Evolutionary conservation across 2,888 invertebrate species (phyloP).

Genomic region (Steromphala cineraria): DNA sequence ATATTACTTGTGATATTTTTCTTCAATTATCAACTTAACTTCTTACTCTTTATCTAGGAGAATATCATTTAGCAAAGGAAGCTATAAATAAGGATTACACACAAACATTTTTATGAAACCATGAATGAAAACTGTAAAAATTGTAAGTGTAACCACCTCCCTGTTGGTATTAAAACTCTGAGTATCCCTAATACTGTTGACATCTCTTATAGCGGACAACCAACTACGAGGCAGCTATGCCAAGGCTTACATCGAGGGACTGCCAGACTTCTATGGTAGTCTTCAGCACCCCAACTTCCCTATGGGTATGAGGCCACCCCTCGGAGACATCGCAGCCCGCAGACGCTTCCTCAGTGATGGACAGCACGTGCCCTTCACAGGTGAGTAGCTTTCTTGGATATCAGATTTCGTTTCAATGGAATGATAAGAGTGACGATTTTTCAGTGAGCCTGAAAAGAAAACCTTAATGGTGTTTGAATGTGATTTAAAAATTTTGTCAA

Average conservation of each 20-base stretch:
- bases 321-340: slow-evolving; percentile 42
- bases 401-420: too few species aligned
- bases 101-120: too few species aligned
- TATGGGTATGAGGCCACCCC: slow-evolving; percentile 4
- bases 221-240: slow-evolving; percentile 60
- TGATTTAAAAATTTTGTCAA: too few species aligned
- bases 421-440: too few species aligned
- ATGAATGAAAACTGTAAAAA: too few species aligned
- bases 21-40: too few species aligned
- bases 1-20: too few species aligned
- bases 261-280: slow-evolving; percentile 63
- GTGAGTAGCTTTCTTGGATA: slow-evolving; percentile 19
- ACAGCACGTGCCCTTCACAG: slow-evolving; percentile 39
- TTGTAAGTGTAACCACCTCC: neutral
- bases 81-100: too few species aligned
- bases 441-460: too few species aligned
- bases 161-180: neutral
- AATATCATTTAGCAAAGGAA: too few species aligned
- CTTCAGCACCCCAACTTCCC: slow-evolving; percentile 30
- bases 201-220: slow-evolving; percentile 44
- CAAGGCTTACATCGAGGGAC: slow-evolving; percentile 52
- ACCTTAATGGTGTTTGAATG: too few species aligned
- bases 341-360: slow-evolving; percentile 50
- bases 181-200: neutral
- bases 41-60: too few species aligned